Evolutionary conservation across 2,113 vertebrate species (phyloP).

Genomic region (Eublepharis macularius): DNA sequence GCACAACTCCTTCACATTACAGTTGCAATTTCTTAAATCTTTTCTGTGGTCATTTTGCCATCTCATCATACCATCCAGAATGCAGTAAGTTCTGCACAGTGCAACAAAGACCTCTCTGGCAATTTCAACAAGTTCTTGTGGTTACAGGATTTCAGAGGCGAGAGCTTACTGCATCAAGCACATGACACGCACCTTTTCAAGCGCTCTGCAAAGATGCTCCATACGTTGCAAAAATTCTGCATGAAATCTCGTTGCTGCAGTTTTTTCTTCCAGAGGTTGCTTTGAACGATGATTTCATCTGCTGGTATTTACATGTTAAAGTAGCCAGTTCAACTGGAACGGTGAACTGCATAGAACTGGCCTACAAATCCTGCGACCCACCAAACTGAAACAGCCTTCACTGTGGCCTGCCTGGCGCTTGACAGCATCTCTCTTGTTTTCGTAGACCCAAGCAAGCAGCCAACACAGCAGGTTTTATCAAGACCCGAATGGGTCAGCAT

Average conservation of each 20-base stretch:
- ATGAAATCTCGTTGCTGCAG: neutral
- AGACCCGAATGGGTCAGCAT: neutral
- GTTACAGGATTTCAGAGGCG: neutral
- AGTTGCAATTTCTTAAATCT: neutral
- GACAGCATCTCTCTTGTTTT: neutral
- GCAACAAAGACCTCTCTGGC: neutral
- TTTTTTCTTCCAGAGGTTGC: neutral
- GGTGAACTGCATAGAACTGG: neutral
- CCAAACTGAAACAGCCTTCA: neutral
- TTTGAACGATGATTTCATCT: neutral
- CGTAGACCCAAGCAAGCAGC: neutral
- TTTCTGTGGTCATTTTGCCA: neutral
- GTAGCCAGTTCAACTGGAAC: too few species aligned
- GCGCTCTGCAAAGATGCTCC: neutral
- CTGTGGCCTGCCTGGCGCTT: neutral
- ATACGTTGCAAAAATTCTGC: neutral
- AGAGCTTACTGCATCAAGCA: neutral
- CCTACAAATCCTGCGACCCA: neutral
- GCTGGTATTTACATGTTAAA: neutral
- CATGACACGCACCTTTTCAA: neutral
- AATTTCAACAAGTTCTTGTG: neutral
- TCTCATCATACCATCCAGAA: neutral
- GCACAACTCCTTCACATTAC: neutral
- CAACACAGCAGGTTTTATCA: neutral
- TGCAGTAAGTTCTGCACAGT: neutral